Evolutionary conservation across 2,797 vertebrate species (phyloP), one percentile per base, ranked within the genome.

Genomic region (Lateolabrax maculatus): DNA sequence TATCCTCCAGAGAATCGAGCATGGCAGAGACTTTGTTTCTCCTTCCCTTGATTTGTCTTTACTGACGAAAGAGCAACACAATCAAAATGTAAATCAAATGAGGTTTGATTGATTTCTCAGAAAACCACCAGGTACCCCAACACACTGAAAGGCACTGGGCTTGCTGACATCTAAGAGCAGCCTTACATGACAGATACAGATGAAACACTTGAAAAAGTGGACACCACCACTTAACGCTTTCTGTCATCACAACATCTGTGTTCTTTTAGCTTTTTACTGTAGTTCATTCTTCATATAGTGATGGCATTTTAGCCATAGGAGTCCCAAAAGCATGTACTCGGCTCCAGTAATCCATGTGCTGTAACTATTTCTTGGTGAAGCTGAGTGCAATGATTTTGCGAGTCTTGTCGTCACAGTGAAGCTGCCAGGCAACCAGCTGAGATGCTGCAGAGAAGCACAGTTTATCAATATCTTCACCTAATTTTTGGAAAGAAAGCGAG

Each of bases 81-180:
- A 48, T 79, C 52, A 68, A 74, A 64, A 77, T 82, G 66, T 51
- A 46, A 88, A 77, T 82, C 34, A 64, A 25, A 52, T 44, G 27
- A 29, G 48, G 18, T 75, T 31, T 44, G 52, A 61, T 83, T 68
- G 23, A 60, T 61, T 66, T 53, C 60, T 19, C 0, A 51, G 31
- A 21, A 73, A 65, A 49, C 10, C 70, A 58, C 31, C 49, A 48
- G 9, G 10, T 39, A 41, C 3, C 4, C 27, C 34, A 31, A n/a
- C 15, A 21, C 16, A 31, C 9, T 51, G 31, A 49, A 36, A 74
- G 71, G 18, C 21, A 43, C n/a, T 19, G 21, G 2, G 34, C 39
- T 77, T 53, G 25, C 31, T 68, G 63, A 43, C 25, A 34, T 80
- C 23, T 71, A 49, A 27, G 18, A 72, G 3, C 19, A 31, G 39